Evolutionary conservation across 2,888 invertebrate genomes (phyloP).

Genomic region (Unio delphinus): DNA sequence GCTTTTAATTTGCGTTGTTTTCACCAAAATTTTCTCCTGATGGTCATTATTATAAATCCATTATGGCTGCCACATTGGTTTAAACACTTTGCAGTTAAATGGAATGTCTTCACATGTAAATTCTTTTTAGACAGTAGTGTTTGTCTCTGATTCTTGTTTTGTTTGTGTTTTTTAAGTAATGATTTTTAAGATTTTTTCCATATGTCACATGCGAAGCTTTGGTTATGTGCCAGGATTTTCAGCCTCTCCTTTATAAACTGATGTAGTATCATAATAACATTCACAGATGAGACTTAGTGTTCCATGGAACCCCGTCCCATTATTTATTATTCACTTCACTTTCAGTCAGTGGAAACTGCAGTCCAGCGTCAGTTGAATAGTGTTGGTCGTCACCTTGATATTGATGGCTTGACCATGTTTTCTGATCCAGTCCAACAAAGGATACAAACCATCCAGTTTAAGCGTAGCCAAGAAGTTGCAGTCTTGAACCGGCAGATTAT

Average conservation of each 20-base stretch:
- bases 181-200: too few relatives aligned
- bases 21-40: too few relatives aligned
- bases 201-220: too few relatives aligned
- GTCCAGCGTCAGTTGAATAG: conserved; percentile 46
- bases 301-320: not conserved
- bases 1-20: too few relatives aligned
- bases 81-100: too few relatives aligned
- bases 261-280: too few relatives aligned
- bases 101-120: not conserved
- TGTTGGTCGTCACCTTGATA: conserved; percentile 60
- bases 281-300: not conserved
- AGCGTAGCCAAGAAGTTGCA: conserved; percentile 78
- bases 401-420: conserved; percentile 81
- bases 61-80: too few relatives aligned
- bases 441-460: conserved; percentile 83
- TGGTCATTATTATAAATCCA: too few relatives aligned
- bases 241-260: too few relatives aligned
- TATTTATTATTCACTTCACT: not conserved
- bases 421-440: conserved; percentile 83
- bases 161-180: not conserved
- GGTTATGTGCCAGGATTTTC: too few relatives aligned
- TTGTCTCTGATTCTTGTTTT: not conserved
- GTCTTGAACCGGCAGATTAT: conserved; percentile 84
- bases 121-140: not conserved
- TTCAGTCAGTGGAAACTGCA: conserved; percentile 43